Evolutionary conservation across 2,797 vertebrate genomes (phyloP).

Genomic region (Taeniopygia guttata): DNA sequence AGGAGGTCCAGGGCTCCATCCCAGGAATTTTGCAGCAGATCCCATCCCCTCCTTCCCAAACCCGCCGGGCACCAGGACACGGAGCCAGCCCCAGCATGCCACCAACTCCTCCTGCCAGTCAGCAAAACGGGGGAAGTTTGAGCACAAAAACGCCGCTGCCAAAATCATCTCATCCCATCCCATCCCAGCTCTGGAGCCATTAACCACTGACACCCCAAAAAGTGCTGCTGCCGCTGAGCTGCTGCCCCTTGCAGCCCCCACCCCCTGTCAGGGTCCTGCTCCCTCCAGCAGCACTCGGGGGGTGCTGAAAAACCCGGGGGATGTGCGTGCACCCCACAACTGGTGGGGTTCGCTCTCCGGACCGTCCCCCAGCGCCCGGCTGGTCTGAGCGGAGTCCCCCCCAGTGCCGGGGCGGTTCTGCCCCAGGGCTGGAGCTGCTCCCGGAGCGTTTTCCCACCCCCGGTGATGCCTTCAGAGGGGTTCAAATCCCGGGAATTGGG

Average conservation of each 20-base stretch:
- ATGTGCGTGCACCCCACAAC: neutral
- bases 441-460: accelerated
- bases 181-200: neutral
- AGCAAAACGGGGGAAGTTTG: neutral
- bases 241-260: no score
- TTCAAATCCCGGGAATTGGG: accelerated
- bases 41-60: neutral
- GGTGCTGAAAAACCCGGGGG: neutral
- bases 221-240: neutral
- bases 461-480: neutral
- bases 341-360: neutral
- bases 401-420: neutral
- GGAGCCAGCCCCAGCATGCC: neutral
- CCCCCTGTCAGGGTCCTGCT: no score
- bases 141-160: neutral
- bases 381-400: accelerated
- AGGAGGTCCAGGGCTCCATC: neutral
- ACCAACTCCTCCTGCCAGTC: neutral
- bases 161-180: neutral
- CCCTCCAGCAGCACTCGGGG: neutral
- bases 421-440: neutral
- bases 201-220: neutral
- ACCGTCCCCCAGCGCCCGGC: no score
- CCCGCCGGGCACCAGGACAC: accelerated
- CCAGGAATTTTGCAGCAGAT: accelerated